Percentiles rank a stretch among this genome's conserved stretches.
Evolutionary conservation across 1,140 invertebrate species (phyloP).

Genomic region (Hycleus phaleratus): DNA sequence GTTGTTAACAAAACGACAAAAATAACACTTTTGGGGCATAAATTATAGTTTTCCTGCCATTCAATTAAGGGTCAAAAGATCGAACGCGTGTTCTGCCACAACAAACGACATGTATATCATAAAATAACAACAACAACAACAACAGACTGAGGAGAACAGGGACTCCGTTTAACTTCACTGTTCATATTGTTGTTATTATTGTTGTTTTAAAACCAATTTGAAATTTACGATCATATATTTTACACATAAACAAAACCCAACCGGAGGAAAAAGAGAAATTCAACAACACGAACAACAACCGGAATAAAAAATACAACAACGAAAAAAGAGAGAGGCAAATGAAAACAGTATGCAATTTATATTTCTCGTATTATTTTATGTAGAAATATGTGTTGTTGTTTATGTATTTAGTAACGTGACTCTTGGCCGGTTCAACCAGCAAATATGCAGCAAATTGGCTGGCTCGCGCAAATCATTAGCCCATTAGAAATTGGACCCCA

Average conservation of each 20-base stretch:
- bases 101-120: no score
- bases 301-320: no score
- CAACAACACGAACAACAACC: no score
- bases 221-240: conserved; percentile 14
- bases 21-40: no score
- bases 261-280: no score
- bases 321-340: background rate
- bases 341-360: conserved; percentile 35
- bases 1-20: no score
- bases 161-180: background rate
- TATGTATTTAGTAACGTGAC: conserved; percentile 18
- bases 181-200: no score
- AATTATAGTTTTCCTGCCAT: no score
- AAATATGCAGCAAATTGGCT: conserved; percentile 15
- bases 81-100: conserved; percentile 3
- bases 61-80: conserved; percentile 3
- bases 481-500: conserved; percentile 8
- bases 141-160: background rate
- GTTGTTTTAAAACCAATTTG: conserved; percentile 16
- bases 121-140: background rate
- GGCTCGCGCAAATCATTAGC: conserved; percentile 9
- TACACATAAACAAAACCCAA: no score
- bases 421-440: conserved; percentile 9
- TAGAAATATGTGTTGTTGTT: conserved; percentile 2
- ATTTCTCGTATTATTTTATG: background rate